Evolutionary conservation across 2,797 vertebrate species (phyloP), one percentile per base, ranked within the genome.

Genomic region (Rhinogobio ventralis): DNA sequence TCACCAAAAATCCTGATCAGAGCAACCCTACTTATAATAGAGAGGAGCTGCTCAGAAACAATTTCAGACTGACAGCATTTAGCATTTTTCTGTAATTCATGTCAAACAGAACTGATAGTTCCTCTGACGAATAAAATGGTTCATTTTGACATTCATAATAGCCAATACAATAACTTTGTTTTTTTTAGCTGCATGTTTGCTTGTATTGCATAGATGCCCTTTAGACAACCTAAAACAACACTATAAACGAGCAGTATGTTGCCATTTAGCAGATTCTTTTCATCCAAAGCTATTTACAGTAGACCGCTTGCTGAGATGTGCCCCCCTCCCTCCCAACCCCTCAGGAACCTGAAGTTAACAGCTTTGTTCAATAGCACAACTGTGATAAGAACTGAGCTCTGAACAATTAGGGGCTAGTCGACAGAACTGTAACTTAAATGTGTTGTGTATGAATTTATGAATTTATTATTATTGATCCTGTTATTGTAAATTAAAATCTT

Each of bases 201-300:
- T 83, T 76, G 36, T 3, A 53, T 67, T 57, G 49, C 73, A 57
- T 17, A 28, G 46, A 53, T 55, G 49, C 49, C 64, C 62, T 77
- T 83, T 83, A 57, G 66, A 68, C n/a, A 68, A 69, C 17, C 3
- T 68, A 77, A 77, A 67, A 64, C 46, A 77, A 69, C 62, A 77
- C 36, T 57, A 23, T 67, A 84, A 69, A 84, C 7, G 2, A 77
- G 25, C 74, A 55, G 51, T 62, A 23, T 78, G 74, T 84, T 78
- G 36, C 64, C 20, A 77, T 69, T 60, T 68, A 57, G 73, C 33
- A 55, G 46, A 69, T 55, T 15, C 46, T 55, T 77, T 68, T 77
- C 64, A 84, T 84, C 49, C 36, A 15, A 45, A 77, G 74, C 19
- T n/a, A 45, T 67, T 77, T 84, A 20, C 74, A 69, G 73, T 15